Percentiles rank a stretch among this genome's conserved stretches.
phyloP scores from a whole-genome alignment of 1,140 invertebrate genomes.

The Diprion similis region DNA sequence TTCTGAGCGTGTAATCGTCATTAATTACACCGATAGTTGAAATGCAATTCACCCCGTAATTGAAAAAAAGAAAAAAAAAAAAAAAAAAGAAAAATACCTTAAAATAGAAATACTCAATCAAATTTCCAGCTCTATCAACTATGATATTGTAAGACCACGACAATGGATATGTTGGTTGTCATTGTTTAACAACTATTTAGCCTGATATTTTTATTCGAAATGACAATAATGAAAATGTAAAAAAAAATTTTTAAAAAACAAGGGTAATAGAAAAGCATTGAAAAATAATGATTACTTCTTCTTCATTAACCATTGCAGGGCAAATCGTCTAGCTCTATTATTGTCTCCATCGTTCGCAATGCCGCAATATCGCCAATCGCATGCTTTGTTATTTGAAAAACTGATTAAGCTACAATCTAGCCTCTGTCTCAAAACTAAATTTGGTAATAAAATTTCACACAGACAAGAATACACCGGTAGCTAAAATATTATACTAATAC shows the following conservation, averaged over 20 bases:
- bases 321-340: slow-evolving; percentile 50
- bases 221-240: neutral
- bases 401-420: slow-evolving; percentile 26
- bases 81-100: too few relatives aligned
- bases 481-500: slow-evolving; percentile 9
- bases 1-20: neutral
- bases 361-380: slow-evolving; percentile 17
- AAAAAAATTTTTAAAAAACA: too few relatives aligned
- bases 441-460: neutral
- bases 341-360: slow-evolving; percentile 46
- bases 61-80: neutral
- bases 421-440: slow-evolving; percentile 37
- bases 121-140: too few relatives aligned
- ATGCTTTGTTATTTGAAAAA: slow-evolving; percentile 17
- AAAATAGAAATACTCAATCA: too few relatives aligned
- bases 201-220: too few relatives aligned
- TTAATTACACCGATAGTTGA: too few relatives aligned
- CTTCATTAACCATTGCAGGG: slow-evolving; percentile 8
- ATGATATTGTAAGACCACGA: too few relatives aligned
- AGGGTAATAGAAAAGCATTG: neutral
- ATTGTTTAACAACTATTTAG: too few relatives aligned
- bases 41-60: neutral
- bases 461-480: too few relatives aligned
- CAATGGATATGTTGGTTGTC: too few relatives aligned
- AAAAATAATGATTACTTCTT: too few relatives aligned